Percentiles rank a stretch among this genome's conserved stretches.
Evolutionary conservation across 2,113 vertebrate species (phyloP).

Genomic region (Tenrec ecaudatus): DNA sequence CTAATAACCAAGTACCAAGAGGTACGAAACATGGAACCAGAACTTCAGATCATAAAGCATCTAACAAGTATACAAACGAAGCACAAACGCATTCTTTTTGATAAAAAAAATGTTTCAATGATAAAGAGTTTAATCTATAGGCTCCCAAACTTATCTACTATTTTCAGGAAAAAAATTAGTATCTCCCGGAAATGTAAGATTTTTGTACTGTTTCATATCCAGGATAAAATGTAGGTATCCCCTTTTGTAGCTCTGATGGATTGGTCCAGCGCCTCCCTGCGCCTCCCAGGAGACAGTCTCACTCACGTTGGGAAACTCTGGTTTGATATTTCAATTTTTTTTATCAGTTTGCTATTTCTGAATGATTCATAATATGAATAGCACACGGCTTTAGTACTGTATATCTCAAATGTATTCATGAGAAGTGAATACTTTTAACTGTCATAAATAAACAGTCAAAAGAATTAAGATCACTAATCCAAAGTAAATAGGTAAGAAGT

Average conservation of each 20-base stretch:
- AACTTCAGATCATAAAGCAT: conserved; percentile 21
- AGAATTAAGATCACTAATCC: neutral
- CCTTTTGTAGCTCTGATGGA: no score
- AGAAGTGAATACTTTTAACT: conserved; percentile 23
- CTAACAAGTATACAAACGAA: neutral
- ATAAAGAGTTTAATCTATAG: neutral
- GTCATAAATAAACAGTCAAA: neutral
- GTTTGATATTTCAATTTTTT: no score
- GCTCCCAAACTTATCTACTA: no score
- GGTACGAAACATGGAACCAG: neutral
- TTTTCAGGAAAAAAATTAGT: no score
- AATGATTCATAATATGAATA: neutral
- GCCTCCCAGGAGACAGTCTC: no score
- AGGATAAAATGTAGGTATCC: no score
- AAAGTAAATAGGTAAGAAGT: neutral
- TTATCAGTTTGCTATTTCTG: neutral
- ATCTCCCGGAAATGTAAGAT: no score
- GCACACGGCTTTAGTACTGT: no score
- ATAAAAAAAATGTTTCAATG: conserved; percentile 1
- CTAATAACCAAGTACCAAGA: conserved; percentile 36
- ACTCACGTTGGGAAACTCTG: no score
- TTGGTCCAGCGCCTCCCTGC: no score
- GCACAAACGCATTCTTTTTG: neutral
- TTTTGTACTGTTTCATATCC: no score
- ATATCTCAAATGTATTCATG: neutral